Conservation (phyloP, 2,888 invertebrate species). For the Geophilus truncorum region DNA sequence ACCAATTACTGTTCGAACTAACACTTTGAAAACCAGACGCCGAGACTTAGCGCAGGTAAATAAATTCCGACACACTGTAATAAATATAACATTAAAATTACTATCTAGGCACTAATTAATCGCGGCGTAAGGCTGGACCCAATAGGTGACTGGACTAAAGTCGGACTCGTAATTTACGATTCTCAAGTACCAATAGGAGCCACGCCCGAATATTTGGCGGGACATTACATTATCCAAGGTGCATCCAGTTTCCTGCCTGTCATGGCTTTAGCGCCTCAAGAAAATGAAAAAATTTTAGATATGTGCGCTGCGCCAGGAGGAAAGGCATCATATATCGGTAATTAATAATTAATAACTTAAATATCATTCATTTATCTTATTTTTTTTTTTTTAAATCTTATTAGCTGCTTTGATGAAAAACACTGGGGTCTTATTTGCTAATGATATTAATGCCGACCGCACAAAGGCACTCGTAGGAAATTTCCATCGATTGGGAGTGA, state of each 20-base stretch:
- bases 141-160: constrained; percentile 97
- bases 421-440: constrained; percentile 91
- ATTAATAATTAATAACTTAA: constrained; percentile 29
- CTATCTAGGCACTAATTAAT: constrained; percentile 70
- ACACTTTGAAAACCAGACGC: constrained; percentile 80
- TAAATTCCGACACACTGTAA: too few relatives aligned
- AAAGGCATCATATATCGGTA: constrained; percentile 90
- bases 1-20: constrained; percentile 92
- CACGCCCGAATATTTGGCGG: constrained; percentile 97
- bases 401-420: constrained; percentile 93
- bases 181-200: constrained; percentile 85
- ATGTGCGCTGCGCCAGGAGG: constrained; percentile 99
- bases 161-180: constrained; percentile 92
- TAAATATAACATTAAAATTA: background rate
- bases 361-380: background rate
- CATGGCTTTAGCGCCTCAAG: constrained; percentile 95
- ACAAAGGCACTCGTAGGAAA: constrained; percentile 91
- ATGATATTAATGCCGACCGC: constrained; percentile 86
- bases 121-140: constrained; percentile 98
- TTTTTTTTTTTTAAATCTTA: constrained; percentile 34
- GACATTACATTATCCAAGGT: constrained; percentile 93
- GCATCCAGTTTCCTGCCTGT: constrained; percentile 96
- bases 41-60: constrained; percentile 78
- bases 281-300: constrained; percentile 88
- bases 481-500: constrained; percentile 90